Conservation (phyloP, 2,888 invertebrate species). For the Drosophila ustulata region DNA sequence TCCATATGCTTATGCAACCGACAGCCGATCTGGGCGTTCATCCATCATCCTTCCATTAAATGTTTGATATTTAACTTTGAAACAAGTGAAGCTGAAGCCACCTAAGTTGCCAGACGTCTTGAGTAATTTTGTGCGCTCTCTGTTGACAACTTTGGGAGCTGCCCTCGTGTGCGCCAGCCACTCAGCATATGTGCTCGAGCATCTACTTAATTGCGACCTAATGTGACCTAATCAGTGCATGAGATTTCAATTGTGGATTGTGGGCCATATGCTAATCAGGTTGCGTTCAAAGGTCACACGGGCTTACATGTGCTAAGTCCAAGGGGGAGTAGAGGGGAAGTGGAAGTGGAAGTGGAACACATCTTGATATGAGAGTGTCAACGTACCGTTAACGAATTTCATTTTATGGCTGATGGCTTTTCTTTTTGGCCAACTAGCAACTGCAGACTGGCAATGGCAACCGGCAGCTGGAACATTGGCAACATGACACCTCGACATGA, state of each 20-base stretch:
- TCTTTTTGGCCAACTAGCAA: slow-evolving; percentile 25
- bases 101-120: too few species aligned
- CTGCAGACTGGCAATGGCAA: slow-evolving; percentile 24
- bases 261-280: slow-evolving; percentile 54
- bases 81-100: too few species aligned
- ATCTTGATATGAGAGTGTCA: slow-evolving; percentile 76
- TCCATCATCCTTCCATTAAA: too few species aligned
- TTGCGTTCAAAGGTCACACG: slow-evolving; percentile 52
- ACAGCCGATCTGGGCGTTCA: too few species aligned
- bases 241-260: slow-evolving; percentile 65
- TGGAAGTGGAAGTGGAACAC: slow-evolving; percentile 27
- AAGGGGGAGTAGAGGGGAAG: not conserved
- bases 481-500: slow-evolving; percentile 81
- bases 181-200: slow-evolving; percentile 1
- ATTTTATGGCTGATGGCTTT: slow-evolving; percentile 53
- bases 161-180: slow-evolving; percentile 23
- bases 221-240: slow-evolving; percentile 60
- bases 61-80: too few species aligned
- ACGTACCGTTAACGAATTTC: slow-evolving; percentile 76
- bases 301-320: slow-evolving; percentile 59
- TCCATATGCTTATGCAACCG: too few species aligned
- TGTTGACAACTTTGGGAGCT: slow-evolving; percentile 6
- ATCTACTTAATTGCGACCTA: slow-evolving; percentile 56
- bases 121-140: not conserved
- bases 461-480: slow-evolving; percentile 71